Evolutionary conservation across 2,888 invertebrate genomes (phyloP), one percentile per base, ranked within the genome.

Genomic region (Herminia tarsipennalis): DNA sequence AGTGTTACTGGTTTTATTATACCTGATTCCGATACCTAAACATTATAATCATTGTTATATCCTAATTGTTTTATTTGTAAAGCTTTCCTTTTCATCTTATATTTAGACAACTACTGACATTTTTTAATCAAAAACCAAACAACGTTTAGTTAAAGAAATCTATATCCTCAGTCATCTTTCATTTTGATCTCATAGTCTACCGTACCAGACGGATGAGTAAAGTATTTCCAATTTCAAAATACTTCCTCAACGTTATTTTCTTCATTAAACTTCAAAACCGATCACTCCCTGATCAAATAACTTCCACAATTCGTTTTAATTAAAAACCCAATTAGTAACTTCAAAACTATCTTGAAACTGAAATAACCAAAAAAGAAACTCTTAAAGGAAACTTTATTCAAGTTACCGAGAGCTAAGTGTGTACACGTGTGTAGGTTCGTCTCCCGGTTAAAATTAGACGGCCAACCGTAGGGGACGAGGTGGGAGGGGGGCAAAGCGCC

Each of bases 351-450:
- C 43, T 46, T 24, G 46, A 49, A 52, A 62, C 39, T 41, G 30
- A 41, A 60, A 60, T 40, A 30, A 45, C 52, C 41, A 51, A 58
- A 58, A 56, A 63, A 35, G 12, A 30, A 30, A 45, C 62, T 65
- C 59, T 58, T 66, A 66, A 66, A 76, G 70, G 70, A 66, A 75
- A 76, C 69, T 80, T 78, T 80, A 83, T 83, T 84, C 75, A 81
- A 85, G 84, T 86, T 86, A 78, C 76, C 64, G 70, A 76, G 80
- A 51, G 80, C 78, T 85, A 85, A 88, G 86, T 86, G 82, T 82
- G 76, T 78, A 84, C 90, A 89, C 88, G 88, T 89, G 89, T 76
- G 82, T 50, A 73, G 74, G 83, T 87, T 86, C 82, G 83, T 81
- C 80, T 86, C 84, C 80, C 78, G 78, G 77, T 76, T 89, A 89